Evolutionary conservation across 1,140 invertebrate genomes (phyloP).

Genomic region (Diprion similis): DNA sequence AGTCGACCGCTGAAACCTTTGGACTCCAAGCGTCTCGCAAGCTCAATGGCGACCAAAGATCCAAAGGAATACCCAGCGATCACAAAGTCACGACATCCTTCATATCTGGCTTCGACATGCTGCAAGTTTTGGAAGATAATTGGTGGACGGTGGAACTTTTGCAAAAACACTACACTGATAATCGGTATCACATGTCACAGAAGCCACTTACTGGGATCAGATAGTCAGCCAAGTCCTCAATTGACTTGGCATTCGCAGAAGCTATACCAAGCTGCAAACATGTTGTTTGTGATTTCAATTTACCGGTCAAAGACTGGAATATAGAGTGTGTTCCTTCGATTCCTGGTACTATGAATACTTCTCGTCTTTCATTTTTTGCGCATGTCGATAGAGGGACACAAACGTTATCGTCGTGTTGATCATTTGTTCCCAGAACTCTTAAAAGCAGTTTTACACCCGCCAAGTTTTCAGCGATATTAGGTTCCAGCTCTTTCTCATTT

Average conservation of each 20-base stretch:
- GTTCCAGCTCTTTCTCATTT: background rate
- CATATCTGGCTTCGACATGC: background rate
- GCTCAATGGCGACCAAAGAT: background rate
- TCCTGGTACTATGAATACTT: slow-evolving; percentile 81
- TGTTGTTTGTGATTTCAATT: slow-evolving; percentile 69
- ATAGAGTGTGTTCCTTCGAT: slow-evolving; percentile 77
- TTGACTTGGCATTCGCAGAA: slow-evolving; percentile 39
- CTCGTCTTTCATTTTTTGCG: slow-evolving; percentile 45
- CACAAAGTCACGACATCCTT: background rate
- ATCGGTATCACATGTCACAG: background rate
- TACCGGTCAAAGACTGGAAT: slow-evolving; percentile 65
- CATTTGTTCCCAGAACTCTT: too few species aligned
- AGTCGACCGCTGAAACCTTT: slow-evolving; percentile 62
- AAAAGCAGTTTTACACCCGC: too few species aligned
- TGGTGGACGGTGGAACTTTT: too few species aligned
- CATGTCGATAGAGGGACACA: slow-evolving; percentile 44
- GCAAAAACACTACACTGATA: too few species aligned
- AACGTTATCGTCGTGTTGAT: slow-evolving; percentile 30
- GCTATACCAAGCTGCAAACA: slow-evolving; percentile 70
- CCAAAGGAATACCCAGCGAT: slow-evolving; percentile 1
- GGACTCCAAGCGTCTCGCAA: background rate
- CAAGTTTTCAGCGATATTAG: background rate
- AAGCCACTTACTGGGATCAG: slow-evolving; percentile 51
- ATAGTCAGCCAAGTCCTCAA: slow-evolving; percentile 50
- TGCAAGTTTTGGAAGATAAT: background rate